Evolutionary conservation across 92 coral and sea anemone genomes (phyloP).

Genomic region (Porites lobata): DNA sequence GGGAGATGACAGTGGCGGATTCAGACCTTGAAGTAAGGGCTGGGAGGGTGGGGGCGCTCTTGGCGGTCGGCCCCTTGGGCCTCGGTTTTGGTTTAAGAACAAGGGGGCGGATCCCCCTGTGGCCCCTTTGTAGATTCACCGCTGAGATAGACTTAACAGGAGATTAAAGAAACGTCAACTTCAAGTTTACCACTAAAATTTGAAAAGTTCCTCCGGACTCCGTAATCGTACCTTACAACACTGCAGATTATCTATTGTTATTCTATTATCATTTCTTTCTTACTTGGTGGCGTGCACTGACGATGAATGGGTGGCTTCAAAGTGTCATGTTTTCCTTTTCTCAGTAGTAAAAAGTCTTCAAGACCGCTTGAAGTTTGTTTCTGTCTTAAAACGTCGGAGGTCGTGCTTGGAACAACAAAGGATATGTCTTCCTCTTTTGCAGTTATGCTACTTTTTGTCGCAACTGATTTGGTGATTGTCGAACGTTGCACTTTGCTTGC

Average conservation of each 20-base stretch:
- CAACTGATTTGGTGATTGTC: not conserved
- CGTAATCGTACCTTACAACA: not conserved
- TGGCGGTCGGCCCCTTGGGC: too few relatives aligned
- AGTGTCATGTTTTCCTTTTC: slow-evolving; percentile 16
- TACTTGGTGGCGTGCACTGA: slow-evolving; percentile 10
- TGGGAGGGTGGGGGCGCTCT: too few relatives aligned
- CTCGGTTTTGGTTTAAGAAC: too few relatives aligned
- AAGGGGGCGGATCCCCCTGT: too few relatives aligned
- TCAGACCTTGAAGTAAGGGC: too few relatives aligned
- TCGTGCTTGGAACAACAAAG: not conserved
- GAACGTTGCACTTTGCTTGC: not conserved
- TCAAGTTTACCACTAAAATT: too few relatives aligned
- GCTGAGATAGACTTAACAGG: too few relatives aligned
- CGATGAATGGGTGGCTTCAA: not conserved
- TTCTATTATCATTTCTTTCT: not conserved
- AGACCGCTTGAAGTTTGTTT: not conserved
- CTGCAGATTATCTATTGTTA: not conserved
- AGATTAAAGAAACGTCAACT: too few relatives aligned
- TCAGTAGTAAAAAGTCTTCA: slow-evolving; percentile 34
- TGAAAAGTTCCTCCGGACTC: too few relatives aligned
- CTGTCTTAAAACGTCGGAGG: not conserved
- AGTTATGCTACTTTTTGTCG: not conserved
- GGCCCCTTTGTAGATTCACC: too few relatives aligned
- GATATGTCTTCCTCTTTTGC: not conserved
- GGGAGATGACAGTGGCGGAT: too few relatives aligned